Percentiles rank a stretch among this genome's conserved stretches.
Conservation (phyloP, 2,888 invertebrate genomes). For the Diaperis boleti region DNA sequence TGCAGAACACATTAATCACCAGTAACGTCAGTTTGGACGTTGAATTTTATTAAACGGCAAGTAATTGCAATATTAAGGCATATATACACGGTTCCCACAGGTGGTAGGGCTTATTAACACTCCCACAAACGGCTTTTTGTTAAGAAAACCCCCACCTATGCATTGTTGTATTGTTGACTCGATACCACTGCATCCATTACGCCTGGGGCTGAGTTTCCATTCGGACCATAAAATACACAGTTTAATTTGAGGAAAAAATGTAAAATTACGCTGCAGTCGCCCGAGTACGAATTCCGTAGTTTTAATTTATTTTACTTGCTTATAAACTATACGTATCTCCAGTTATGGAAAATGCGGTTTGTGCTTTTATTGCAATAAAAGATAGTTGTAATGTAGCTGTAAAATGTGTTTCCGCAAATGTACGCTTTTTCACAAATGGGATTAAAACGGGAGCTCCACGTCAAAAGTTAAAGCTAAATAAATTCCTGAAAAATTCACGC, state of each 20-base stretch:
- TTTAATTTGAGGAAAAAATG: slow-evolving; percentile 25
- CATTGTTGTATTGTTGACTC: too few relatives aligned
- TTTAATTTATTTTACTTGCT: slow-evolving; percentile 34
- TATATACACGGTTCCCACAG: too few relatives aligned
- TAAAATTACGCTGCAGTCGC: slow-evolving; percentile 22
- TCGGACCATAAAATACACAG: slow-evolving; percentile 34
- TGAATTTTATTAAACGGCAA: too few relatives aligned
- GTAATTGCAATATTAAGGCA: too few relatives aligned
- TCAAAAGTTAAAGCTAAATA: slow-evolving; percentile 11
- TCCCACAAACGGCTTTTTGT: too few relatives aligned
- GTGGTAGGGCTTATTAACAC: too few relatives aligned
- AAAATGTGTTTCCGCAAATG: slow-evolving; percentile 31
- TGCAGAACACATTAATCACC: too few relatives aligned
- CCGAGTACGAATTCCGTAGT: slow-evolving; percentile 13
- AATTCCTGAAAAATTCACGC: slow-evolving; percentile 15
- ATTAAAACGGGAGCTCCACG: slow-evolving; percentile 13
- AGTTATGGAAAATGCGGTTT: slow-evolving; percentile 25
- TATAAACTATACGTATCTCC: slow-evolving; percentile 22
- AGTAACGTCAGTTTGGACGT: too few relatives aligned
- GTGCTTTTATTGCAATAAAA: slow-evolving; percentile 25
- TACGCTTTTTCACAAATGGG: slow-evolving; percentile 29
- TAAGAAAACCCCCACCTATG: too few relatives aligned
- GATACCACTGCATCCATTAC: slow-evolving; percentile 25
- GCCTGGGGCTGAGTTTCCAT: slow-evolving; percentile 22
- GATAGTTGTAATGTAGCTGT: slow-evolving; percentile 11